Base-by-base conservation (phyloP, 2,113 vertebrate species). In the Periophthalmus modestus region DNA sequence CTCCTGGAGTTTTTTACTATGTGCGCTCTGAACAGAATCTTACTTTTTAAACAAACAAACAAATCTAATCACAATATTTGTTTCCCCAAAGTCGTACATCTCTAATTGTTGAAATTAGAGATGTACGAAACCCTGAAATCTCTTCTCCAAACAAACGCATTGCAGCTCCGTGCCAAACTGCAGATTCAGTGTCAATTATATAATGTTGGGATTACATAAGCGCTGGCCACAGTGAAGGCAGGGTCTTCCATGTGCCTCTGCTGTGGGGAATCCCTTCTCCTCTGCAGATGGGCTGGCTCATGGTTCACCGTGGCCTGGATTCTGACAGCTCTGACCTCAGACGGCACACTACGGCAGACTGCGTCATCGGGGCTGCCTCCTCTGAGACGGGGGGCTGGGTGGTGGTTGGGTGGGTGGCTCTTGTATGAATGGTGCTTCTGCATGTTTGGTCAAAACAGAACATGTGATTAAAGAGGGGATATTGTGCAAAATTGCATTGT, bases 281-380 rank as follows among this genome's bases (percentile, higher is more conserved):
- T 50, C 67, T 69, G 23, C 21, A 68, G 55, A 50, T 36, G 79
- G 52, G 5, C 50, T 21, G 68, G 78, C 55, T 68, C 6, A 68
- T 62, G 39, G 68, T 78, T 77, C 76, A 67, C 57, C 48, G 58
- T 71, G 62, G 75, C 59, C 67, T 81, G 66, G 69, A 72, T 66
- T 55, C n/a, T 21, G 52, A 50, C 72, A 72, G 46, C 77, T 71
- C 58, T 85, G 81, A 81, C 81, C 82, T 85, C 71, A 66, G 58
- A 81, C 82, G 74, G 79, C 66, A 80, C 78, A 84, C 69, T 58
- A 71, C 69, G 77, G 74, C 75, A 77, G 69, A 79, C 61, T 72
- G 75, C 43, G 58, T 76, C 80, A 69, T 71, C 85, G 76, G 81
- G 73, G 76, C 81, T 75, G 83, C 72, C 77, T 63, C 74, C 77